Percentiles rank a stretch among this genome's conserved stretches.
phyloP scores from a whole-genome alignment of 1,140 invertebrate genomes.

The Pachypsylla venusta region DNA sequence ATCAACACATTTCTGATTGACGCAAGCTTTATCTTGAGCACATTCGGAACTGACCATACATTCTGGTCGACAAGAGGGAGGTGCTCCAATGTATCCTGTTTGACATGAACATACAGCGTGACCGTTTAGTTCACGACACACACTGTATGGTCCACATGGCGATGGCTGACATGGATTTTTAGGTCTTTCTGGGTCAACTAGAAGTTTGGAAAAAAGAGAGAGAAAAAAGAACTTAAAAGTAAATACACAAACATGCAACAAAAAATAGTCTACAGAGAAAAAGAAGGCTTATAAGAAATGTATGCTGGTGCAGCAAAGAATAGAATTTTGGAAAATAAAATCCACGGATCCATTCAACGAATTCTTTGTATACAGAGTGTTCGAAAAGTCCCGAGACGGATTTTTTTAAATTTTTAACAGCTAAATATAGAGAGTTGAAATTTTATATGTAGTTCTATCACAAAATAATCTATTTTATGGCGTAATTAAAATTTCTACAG shows the following conservation, averaged over 20 bases:
- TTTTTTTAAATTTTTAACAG: too few relatives aligned
- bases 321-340: not conserved
- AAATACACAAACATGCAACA: constrained; percentile 9
- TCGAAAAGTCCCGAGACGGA: too few relatives aligned
- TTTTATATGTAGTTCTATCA: too few relatives aligned
- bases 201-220: constrained; percentile 16
- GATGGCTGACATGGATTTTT: constrained; percentile 28
- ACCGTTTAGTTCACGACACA: constrained; percentile 32
- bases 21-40: constrained; percentile 31
- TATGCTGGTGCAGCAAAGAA: not conserved
- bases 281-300: not conserved
- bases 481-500: too few relatives aligned
- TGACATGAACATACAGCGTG: constrained; percentile 37
- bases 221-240: constrained; percentile 10
- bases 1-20: constrained; percentile 32
- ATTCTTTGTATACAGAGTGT: too few relatives aligned
- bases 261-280: constrained; percentile 8
- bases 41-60: constrained; percentile 33
- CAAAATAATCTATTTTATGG: too few relatives aligned
- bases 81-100: constrained; percentile 33
- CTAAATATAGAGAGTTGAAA: too few relatives aligned
- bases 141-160: constrained; percentile 35
- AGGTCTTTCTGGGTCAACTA: constrained; percentile 20
- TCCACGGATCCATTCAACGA: not conserved
- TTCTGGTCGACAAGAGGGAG: constrained; percentile 33